These are phyloP conservation scores for Pithys albifrons DNA, from an alignment of 2,113 vertebrate genomes.

Conservation along the genomic window DNA sequence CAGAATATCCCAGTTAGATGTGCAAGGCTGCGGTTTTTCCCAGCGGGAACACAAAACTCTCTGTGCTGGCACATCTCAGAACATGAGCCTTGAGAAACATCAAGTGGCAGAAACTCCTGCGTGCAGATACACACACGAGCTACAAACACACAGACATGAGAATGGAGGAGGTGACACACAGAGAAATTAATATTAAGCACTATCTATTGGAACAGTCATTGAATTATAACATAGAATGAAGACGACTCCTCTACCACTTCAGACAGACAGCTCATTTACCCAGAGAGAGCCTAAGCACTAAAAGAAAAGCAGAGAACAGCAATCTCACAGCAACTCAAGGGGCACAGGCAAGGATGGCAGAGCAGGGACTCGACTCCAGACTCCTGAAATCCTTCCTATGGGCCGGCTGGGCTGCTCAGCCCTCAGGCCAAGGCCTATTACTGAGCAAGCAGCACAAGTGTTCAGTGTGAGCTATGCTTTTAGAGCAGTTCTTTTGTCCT, in stretches of 20 bases:
- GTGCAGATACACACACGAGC: background rate
- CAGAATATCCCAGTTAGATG: background rate
- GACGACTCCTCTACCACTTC: background rate
- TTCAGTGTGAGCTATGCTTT: background rate
- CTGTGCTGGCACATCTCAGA: background rate
- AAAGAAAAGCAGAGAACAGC: background rate
- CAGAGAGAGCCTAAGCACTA: background rate
- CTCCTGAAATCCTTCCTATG: background rate
- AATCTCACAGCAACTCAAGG: background rate
- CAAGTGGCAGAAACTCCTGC: background rate
- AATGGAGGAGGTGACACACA: background rate
- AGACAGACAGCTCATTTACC: background rate
- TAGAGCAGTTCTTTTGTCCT: conserved; percentile 36
- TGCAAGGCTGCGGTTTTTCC: background rate
- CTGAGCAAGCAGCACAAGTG: background rate
- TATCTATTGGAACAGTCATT: background rate
- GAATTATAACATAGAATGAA: background rate
- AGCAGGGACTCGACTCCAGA: background rate
- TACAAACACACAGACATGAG: background rate
- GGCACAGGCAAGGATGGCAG: background rate
- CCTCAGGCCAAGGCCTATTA: background rate
- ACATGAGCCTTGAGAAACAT: background rate
- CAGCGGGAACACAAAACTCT: background rate
- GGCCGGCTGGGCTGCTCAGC: background rate
- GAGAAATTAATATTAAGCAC: background rate